Evolutionary conservation across 2,888 invertebrate species (phyloP).

Genomic region (Argyresthia goedartella): DNA sequence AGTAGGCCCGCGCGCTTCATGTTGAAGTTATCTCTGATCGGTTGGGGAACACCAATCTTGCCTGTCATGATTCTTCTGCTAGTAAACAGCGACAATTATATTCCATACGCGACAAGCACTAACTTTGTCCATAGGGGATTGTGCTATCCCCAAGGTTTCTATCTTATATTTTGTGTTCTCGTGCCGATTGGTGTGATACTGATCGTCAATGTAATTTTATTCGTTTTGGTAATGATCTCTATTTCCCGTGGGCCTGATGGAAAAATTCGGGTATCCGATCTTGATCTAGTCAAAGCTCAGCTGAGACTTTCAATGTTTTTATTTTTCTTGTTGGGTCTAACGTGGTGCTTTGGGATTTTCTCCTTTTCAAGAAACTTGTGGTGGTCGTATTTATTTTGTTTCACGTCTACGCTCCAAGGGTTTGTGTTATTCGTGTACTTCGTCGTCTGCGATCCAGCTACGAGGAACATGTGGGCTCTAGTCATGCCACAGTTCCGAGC

Average conservation of each 20-base stretch:
- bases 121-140: constrained; percentile 20
- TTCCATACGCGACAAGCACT: constrained; percentile 21
- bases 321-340: constrained; percentile 72
- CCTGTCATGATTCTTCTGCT: constrained; percentile 62
- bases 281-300: constrained; percentile 55
- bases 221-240: constrained; percentile 64
- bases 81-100: constrained; percentile 55
- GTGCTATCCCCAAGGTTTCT: constrained; percentile 68
- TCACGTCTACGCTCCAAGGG: constrained; percentile 74
- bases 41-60: constrained; percentile 74
- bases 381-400: constrained; percentile 74
- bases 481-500: constrained; percentile 43
- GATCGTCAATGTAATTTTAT: constrained; percentile 62
- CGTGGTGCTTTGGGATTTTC: constrained; percentile 74
- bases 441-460: constrained; percentile 65
- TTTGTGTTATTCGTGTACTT: constrained; percentile 74
- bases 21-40: constrained; percentile 71
- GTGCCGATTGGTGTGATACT: constrained; percentile 67
- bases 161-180: constrained; percentile 58
- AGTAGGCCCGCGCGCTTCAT: constrained; percentile 71
- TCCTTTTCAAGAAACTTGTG: constrained; percentile 58
- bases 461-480: constrained; percentile 64
- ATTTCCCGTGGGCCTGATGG: constrained; percentile 63
- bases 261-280: constrained; percentile 49
- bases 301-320: constrained; percentile 68